phyloP scores from a whole-genome alignment of 2,113 vertebrate species.

The Mesitornis unicolor region DNA sequence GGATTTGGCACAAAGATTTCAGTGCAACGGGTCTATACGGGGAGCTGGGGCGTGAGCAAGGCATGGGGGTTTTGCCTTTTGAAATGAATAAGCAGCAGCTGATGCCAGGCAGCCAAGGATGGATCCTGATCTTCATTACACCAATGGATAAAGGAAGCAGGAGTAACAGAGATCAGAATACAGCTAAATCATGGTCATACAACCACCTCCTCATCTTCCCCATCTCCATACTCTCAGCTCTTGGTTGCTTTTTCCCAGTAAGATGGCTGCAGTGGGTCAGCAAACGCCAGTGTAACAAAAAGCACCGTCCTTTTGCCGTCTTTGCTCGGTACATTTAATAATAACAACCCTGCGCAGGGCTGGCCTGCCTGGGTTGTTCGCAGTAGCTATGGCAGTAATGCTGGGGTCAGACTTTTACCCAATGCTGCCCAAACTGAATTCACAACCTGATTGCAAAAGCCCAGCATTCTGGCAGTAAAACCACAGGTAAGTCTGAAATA shows the following conservation, averaged over 20 bases:
- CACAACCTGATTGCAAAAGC: background rate
- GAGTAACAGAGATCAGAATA: background rate
- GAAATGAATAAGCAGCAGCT: background rate
- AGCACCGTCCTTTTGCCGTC: background rate
- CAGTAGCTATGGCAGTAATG: background rate
- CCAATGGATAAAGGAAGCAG: background rate
- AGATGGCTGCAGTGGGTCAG: background rate
- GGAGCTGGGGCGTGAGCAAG: slow-evolving; percentile 33
- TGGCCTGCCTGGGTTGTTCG: background rate
- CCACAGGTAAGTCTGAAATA: background rate
- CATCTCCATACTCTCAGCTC: background rate
- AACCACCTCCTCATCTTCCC: background rate
- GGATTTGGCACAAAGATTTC: slow-evolving; percentile 54
- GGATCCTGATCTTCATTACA: background rate
- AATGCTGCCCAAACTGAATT: background rate
- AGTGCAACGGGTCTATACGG: background rate
- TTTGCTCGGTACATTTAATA: background rate
- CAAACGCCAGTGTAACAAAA: background rate
- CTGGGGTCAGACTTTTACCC: background rate
- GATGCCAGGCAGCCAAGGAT: background rate
- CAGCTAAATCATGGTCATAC: accelerated
- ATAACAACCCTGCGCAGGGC: background rate
- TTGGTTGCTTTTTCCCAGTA: background rate
- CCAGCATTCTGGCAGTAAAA: background rate
- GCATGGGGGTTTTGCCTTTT: background rate